Conservation (phyloP, 2,797 vertebrate species). For the Cyclura pinguis region DNA sequence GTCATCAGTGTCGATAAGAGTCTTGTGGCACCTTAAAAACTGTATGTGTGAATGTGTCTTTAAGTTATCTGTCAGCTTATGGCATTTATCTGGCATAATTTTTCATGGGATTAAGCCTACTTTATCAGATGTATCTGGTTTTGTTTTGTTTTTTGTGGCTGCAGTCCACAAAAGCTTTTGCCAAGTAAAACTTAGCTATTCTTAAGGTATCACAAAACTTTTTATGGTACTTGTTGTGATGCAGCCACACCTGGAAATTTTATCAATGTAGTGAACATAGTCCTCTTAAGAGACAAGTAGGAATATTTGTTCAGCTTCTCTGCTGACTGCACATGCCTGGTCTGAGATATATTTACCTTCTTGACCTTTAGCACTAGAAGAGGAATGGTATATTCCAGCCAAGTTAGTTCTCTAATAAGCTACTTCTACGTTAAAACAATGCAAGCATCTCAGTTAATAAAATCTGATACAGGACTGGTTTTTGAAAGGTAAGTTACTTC, state of each 20-base stretch:
- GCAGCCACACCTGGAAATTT: no score
- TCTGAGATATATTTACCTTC: constrained; percentile 35
- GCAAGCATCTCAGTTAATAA: constrained; percentile 1
- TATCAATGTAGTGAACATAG: background rate
- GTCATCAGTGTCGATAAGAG: background rate
- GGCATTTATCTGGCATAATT: no score
- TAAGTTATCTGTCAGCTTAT: no score
- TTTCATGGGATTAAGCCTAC: no score
- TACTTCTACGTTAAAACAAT: constrained; percentile 19
- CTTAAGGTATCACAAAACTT: background rate
- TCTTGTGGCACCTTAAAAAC: no score
- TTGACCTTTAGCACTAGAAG: constrained; percentile 22
- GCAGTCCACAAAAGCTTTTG: background rate
- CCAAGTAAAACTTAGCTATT: background rate
- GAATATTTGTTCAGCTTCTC: background rate
- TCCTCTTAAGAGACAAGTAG: constrained; percentile 13
- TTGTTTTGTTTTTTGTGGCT: no score
- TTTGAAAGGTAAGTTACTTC: constrained; percentile 3
- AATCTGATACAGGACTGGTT: constrained; percentile 32
- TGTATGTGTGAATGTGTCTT: no score
- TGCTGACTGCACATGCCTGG: background rate
- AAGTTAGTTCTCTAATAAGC: constrained; percentile 29
- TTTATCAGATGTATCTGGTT: no score
- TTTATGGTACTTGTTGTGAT: background rate
- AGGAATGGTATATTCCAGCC: background rate